Percentiles rank a stretch among this genome's conserved stretches.
Conservation (phyloP, 2,888 invertebrate genomes). For the Thymelicus acteon region DNA sequence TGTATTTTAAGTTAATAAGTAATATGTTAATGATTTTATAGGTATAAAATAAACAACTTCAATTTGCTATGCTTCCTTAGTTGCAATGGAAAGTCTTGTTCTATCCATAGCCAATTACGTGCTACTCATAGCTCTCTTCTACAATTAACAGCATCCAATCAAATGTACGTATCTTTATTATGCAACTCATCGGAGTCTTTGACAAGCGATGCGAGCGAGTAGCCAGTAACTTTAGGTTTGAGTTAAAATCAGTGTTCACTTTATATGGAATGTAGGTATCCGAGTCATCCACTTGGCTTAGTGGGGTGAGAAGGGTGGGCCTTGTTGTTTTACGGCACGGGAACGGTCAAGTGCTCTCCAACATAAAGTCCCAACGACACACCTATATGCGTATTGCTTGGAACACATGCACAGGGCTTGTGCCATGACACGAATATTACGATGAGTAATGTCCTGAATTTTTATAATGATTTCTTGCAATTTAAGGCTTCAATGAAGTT, state of each 20-base stretch:
- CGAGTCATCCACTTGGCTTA: conserved; percentile 11
- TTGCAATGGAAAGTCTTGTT: not conserved
- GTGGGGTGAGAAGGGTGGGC: conserved; percentile 10
- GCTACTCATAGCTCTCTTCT: not conserved
- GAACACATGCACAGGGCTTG: not conserved
- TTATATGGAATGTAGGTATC: not conserved
- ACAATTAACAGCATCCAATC: not conserved
- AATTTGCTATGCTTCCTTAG: not conserved
- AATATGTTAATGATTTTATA: no score
- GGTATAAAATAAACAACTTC: not conserved
- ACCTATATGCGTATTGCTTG: not conserved
- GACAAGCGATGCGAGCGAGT: not conserved
- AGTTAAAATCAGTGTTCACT: not conserved
- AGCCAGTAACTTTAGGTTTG: not conserved
- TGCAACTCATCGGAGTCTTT: not conserved
- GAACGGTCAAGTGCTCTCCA: conserved; percentile 11
- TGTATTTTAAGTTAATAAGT: no score
- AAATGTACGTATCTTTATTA: not conserved
- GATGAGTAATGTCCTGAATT: no score
- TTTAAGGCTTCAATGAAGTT: no score
- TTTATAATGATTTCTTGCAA: no score
- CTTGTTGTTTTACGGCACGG: conserved; percentile 8
- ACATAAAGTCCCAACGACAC: not conserved
- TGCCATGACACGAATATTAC: not conserved
- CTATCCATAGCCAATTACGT: not conserved